Conservation (phyloP, 2,888 invertebrate species). For the Eristalis tenax region DNA sequence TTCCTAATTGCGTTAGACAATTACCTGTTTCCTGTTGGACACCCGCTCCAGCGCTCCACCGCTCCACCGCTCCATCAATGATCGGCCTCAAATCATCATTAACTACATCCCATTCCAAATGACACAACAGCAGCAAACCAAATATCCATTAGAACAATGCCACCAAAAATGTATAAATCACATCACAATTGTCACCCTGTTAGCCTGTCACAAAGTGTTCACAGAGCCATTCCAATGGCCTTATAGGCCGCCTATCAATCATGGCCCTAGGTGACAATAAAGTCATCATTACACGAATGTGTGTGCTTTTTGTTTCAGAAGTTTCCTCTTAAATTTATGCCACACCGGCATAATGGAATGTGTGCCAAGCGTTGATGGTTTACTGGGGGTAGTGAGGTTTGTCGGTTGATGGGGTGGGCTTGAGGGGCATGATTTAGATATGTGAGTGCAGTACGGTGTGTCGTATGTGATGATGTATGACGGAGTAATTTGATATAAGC, state of each 20-base stretch:
- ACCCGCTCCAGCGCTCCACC: neutral
- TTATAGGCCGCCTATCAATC: constrained; percentile 46
- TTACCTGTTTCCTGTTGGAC: neutral
- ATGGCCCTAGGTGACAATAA: constrained; percentile 46
- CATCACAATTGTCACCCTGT: constrained; percentile 34
- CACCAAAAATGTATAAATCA: constrained; percentile 25
- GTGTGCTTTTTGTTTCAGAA: constrained; percentile 40
- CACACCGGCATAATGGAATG: constrained; percentile 14
- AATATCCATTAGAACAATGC: constrained; percentile 1
- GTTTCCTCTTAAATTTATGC: constrained; percentile 26
- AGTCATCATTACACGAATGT: constrained; percentile 52
- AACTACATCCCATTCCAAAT: neutral
- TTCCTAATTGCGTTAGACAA: neutral
- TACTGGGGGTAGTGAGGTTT: neutral
- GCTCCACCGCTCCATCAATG: neutral
- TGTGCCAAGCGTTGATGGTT: neutral
- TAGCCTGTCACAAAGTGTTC: constrained; percentile 27
- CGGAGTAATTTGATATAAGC: constrained; percentile 49
- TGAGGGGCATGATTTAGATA: neutral
- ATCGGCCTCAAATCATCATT: neutral
- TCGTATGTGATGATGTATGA: constrained; percentile 27
- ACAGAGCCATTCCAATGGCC: constrained; percentile 29
- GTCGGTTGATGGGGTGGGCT: neutral
- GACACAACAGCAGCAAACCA: neutral
- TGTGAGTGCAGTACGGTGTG: neutral